Percentiles rank a stretch among this genome's conserved stretches.
Evolutionary conservation across 2,113 vertebrate genomes (phyloP).

Genomic region (Tenrec ecaudatus): DNA sequence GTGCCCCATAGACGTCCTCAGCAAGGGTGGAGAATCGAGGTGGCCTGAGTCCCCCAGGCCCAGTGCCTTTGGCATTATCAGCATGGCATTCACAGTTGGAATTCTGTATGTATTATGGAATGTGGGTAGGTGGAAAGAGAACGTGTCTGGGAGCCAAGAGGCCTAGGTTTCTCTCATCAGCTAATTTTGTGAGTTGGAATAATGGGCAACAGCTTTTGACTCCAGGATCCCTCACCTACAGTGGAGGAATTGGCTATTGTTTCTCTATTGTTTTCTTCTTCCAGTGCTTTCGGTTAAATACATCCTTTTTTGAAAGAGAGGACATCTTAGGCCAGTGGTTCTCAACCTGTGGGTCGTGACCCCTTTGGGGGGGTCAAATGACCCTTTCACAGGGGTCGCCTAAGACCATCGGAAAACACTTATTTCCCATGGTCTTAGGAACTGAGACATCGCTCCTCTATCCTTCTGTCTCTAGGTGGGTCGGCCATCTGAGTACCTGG

Average conservation of each 20-base stretch:
- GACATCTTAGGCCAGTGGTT: neutral
- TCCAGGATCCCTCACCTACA: neutral
- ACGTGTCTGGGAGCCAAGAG: neutral
- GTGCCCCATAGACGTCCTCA: neutral
- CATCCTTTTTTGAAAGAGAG: neutral
- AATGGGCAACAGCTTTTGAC: neutral
- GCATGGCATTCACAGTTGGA: neutral
- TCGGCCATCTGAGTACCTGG: no score
- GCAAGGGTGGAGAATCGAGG: neutral
- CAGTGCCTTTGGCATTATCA: neutral
- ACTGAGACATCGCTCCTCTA: no score
- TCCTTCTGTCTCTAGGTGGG: no score
- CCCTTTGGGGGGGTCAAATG: no score
- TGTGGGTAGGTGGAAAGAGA: neutral
- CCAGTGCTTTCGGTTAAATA: neutral
- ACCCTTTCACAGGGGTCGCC: no score
- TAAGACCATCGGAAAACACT: no score
- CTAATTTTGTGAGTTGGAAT: neutral
- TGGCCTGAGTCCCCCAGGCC: neutral
- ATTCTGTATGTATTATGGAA: neutral
- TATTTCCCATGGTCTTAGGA: no score
- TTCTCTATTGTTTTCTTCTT: neutral
- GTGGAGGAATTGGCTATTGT: neutral
- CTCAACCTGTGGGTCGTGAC: no score
- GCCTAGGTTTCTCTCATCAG: neutral